Evolutionary conservation across 1,140 invertebrate genomes (phyloP).

Genomic region (Oncopodura yosiiana): DNA sequence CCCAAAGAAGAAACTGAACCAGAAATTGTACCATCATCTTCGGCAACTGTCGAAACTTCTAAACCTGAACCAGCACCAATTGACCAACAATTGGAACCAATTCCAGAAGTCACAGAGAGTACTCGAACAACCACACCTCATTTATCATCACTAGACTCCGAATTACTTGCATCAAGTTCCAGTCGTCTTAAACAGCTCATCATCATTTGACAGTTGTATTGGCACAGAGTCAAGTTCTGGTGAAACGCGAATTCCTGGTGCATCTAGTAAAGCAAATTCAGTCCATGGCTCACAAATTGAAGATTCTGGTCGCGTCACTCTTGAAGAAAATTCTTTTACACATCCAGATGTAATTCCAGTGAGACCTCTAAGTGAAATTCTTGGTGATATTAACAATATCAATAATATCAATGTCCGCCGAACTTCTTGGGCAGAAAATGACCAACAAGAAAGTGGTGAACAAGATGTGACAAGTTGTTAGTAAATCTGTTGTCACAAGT

Average conservation of each 20-base stretch:
- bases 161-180: too few relatives aligned
- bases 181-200: conserved; percentile 4
- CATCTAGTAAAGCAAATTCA: too few relatives aligned
- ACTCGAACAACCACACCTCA: too few relatives aligned
- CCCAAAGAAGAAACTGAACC: neutral
- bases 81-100: neutral
- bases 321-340: neutral
- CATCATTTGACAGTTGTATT: conserved; percentile 21
- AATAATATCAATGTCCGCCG: neutral
- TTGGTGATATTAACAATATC: neutral
- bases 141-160: too few relatives aligned
- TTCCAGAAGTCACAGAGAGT: too few relatives aligned
- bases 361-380: neutral
- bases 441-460: too few relatives aligned
- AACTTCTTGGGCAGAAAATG: conserved; percentile 4
- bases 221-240: conserved; percentile 26
- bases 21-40: neutral
- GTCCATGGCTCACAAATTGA: too few relatives aligned
- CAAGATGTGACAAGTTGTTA: too few relatives aligned
- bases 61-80: neutral
- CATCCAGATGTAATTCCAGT: neutral
- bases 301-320: conserved; percentile 6
- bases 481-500: too few relatives aligned
- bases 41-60: neutral
- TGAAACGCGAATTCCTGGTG: neutral